These are phyloP conservation scores for Arrhopalites spinosus DNA, from an alignment of 2,888 invertebrate genomes.

Conservation along the genomic window DNA sequence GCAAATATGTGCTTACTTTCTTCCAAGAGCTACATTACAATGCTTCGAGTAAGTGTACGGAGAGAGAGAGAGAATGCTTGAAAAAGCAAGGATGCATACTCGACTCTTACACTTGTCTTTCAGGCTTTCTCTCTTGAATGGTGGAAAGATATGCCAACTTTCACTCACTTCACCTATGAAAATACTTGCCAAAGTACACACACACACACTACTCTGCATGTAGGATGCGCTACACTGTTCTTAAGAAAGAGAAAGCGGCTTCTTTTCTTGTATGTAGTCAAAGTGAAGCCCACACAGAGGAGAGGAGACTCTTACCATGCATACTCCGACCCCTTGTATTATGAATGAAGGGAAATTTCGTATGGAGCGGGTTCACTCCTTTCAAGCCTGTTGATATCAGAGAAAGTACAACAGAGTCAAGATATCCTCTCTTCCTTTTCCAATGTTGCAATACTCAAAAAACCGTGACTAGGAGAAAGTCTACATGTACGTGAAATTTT, in stretches of 20 bases:
- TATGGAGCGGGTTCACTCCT: conserved; percentile 12
- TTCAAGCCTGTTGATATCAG: conserved; percentile 26
- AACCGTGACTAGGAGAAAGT: no score
- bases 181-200: conserved; percentile 2
- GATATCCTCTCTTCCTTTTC: not conserved
- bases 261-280: not conserved
- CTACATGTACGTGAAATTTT: no score
- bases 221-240: not conserved
- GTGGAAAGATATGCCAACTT: conserved; percentile 1
- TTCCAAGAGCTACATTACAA: not conserved
- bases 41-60: not conserved
- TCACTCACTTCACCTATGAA: conserved; percentile 2
- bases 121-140: not conserved
- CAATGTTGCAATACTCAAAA: no score
- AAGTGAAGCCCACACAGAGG: not conserved
- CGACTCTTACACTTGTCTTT: not conserved
- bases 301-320: not conserved
- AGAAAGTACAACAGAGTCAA: not conserved
- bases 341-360: conserved; percentile 19
- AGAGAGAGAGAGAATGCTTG: not conserved
- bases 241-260: not conserved
- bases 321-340: not conserved
- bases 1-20: conserved; percentile 14
- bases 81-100: not conserved
- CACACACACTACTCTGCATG: no score